These are phyloP conservation scores for Dasyornis broadbenti DNA, from an alignment of 2,113 vertebrate genomes.

Conservation along the genomic window DNA sequence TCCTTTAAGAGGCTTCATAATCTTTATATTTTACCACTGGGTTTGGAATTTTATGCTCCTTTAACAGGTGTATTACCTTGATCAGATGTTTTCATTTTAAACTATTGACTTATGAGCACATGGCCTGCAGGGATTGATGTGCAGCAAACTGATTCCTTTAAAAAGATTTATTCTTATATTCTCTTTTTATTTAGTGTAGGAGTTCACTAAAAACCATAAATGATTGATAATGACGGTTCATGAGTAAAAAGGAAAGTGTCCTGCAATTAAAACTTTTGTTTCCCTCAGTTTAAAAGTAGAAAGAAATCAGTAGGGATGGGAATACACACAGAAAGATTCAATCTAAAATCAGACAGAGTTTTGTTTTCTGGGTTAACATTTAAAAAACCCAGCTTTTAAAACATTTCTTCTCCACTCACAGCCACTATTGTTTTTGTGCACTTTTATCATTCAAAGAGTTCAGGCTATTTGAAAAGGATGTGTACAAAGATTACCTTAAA, in stretches of 20 bases:
- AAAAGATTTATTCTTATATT: constrained; percentile 68
- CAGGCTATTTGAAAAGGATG: constrained; percentile 22
- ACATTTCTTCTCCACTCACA: not conserved
- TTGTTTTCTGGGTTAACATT: constrained; percentile 18
- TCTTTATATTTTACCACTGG: constrained; percentile 77
- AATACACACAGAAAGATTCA: not conserved
- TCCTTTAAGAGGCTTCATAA: constrained; percentile 76
- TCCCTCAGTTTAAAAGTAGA: constrained; percentile 21
- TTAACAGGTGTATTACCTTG: constrained; percentile 76
- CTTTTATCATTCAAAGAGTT: constrained; percentile 22
- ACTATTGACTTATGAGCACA: constrained; percentile 78
- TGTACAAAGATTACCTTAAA: constrained; percentile 44
- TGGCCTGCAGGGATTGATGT: constrained; percentile 72
- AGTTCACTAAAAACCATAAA: constrained; percentile 32
- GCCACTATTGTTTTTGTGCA: constrained; percentile 20
- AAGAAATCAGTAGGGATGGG: not conserved
- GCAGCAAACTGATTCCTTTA: constrained; percentile 66
- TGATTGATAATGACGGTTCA: constrained; percentile 56
- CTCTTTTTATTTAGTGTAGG: constrained; percentile 61
- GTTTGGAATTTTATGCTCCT: constrained; percentile 71
- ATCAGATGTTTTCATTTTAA: constrained; percentile 78
- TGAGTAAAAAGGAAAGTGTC: constrained; percentile 39
- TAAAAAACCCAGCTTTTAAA: constrained; percentile 16
- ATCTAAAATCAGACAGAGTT: constrained; percentile 38
- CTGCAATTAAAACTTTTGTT: constrained; percentile 51